These are phyloP conservation scores for Galerucella nymphaeae DNA, from an alignment of 2,888 invertebrate genomes.

Conservation along the genomic window DNA sequence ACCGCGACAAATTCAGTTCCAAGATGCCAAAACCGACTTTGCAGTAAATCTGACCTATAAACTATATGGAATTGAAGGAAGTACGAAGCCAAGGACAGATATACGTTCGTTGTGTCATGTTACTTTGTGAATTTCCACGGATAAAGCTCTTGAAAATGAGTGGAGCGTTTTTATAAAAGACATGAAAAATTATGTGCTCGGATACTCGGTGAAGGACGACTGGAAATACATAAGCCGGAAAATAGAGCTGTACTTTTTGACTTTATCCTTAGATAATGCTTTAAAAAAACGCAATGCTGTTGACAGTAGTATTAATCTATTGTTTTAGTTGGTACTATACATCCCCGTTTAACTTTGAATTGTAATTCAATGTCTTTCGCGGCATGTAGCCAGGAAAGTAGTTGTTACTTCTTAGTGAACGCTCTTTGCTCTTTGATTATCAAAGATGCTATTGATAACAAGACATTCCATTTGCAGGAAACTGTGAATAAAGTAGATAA, in stretches of 20 bases:
- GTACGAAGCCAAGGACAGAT: constrained; percentile 22
- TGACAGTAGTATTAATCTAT: neutral
- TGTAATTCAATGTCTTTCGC: no score
- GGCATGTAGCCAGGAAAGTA: no score
- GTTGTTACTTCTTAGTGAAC: no score
- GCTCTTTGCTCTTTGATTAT: no score
- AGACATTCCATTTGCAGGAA: no score
- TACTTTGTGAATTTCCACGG: constrained; percentile 21
- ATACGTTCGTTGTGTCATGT: constrained; percentile 21
- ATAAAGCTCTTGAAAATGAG: constrained; percentile 20
- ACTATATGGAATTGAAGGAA: constrained; percentile 25
- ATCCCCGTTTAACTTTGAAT: no score
- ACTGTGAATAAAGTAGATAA: no score
- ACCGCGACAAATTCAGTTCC: constrained; percentile 18
- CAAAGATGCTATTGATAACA: no score
- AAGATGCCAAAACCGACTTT: constrained; percentile 25
- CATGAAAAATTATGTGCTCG: constrained; percentile 26
- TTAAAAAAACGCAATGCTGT: neutral
- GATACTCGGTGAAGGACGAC: constrained; percentile 13
- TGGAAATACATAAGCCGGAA: constrained; percentile 12
- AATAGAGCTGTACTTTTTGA: constrained; percentile 8
- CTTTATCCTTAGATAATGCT: neutral
- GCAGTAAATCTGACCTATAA: constrained; percentile 28
- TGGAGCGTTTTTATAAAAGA: constrained; percentile 13
- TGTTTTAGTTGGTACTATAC: no score